A percentile compares a stretch with the other conserved stretches of the same genome.
Evolutionary conservation across 2,888 invertebrate species (phyloP).

Genomic region (Ypsolopha scabrella): DNA sequence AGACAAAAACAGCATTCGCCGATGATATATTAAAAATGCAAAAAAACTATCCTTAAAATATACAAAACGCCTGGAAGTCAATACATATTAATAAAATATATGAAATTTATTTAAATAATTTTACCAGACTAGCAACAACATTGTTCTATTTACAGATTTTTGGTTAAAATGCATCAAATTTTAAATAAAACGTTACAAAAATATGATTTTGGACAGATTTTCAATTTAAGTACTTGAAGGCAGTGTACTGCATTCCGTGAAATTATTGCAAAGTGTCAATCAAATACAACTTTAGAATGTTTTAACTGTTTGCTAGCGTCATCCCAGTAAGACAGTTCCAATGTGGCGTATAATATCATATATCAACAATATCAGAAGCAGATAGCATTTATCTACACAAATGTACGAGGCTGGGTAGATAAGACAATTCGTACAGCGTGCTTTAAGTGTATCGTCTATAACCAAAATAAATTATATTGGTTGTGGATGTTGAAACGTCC

Average conservation of each 20-base stretch:
- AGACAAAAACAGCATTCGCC: background rate
- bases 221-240: too few relatives aligned
- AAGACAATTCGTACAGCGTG: background rate
- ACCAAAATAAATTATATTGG: background rate
- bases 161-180: too few relatives aligned
- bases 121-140: too few relatives aligned
- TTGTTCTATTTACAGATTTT: too few relatives aligned
- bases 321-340: background rate
- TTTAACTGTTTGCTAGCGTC: background rate
- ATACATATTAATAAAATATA: too few relatives aligned
- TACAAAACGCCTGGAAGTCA: too few relatives aligned
- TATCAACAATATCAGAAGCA: background rate
- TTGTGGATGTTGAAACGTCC: background rate
- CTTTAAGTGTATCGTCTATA: background rate
- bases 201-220: too few relatives aligned
- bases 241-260: background rate
- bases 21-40: too few relatives aligned
- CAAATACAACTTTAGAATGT: too few relatives aligned
- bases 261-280: background rate
- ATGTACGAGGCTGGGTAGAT: background rate
- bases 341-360: background rate
- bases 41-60: too few relatives aligned
- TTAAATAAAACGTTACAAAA: too few relatives aligned
- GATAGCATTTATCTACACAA: conserved; percentile 12
- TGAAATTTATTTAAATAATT: too few relatives aligned